Base-by-base conservation (phyloP, 2,113 vertebrate genomes). In the Panthera leo region DNA sequence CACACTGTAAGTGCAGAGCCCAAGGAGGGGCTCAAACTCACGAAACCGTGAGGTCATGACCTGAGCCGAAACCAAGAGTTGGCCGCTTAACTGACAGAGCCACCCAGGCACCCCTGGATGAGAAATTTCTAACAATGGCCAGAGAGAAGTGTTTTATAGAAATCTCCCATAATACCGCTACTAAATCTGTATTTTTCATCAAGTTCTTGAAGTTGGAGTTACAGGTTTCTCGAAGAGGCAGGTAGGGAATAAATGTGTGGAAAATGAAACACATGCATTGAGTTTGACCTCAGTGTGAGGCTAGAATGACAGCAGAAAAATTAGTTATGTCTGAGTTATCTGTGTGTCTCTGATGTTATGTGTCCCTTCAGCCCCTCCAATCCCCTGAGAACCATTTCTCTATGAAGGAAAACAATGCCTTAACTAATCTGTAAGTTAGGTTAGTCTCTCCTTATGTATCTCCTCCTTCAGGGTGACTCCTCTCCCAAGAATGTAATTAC, bases 401-500 rank as follows among this genome's bases (percentile, higher is more conserved):
- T 15, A 21, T 71, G 75, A 88, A 71, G n/a, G 15, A 48, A 93
- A 6, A n/a, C 21, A 48, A 93, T 4, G 4, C 34, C 34, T 86
- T 75, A 65, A 53, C 36, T 58, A 65, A 85, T 29, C 58, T 87
- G 3, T 31, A 27, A 42, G 5, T 51, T 58, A 79, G 58, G 29
- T 45, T 79, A 29, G 0, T 8, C 71, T 71, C 14, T 68, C 53
- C 53, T 86, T 51, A 6, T 2, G 8, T 2, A 23, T 42, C 51
- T 19, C 34, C 65, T 76, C 70, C 80, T 70, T 6, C n/a, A 58
- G 51, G 73, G 15, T 12, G 12, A 92, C n/a, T 68, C 16, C 42
- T 51, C 13, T 18, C 16, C n/a, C n/a, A 73, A 97, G 34, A 82
- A 84, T 92, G 19, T 75, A 94, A 82, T 83, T 87, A 85, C 23